Evolutionary conservation across 2,113 vertebrate genomes (phyloP), one percentile per base, ranked within the genome.

Genomic region (Ophiodon elongatus): DNA sequence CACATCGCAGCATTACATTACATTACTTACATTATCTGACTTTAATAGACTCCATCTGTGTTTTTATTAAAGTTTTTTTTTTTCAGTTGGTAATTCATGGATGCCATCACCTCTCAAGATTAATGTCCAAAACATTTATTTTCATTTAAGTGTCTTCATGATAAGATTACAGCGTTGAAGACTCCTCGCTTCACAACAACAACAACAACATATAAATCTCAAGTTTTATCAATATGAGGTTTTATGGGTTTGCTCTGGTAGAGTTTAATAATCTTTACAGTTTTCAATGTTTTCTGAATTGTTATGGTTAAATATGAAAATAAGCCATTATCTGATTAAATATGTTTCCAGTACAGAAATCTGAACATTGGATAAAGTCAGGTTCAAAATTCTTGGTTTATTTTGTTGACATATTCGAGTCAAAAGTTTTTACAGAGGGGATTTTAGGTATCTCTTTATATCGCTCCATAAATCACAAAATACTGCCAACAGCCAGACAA

Each of bases 81-180:
- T 45, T 31, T 47, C 17, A 6, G 9, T n/a, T 19, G 23, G 7
- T 11, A 1, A 60, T 19, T 68, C 14, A 23, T 33, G 4, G 9
- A 56, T 13, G 21, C 33, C 37, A 21, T 6, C 70, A 21, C 23
- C 37, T 31, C 25, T 60, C 21, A 35, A 13, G 23, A 65, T 17
- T 6, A 25, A 71, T 27, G 47, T 59, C 21, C 19, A 27, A 19
- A 10, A 15, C 71, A 27, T 35, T 31, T 21, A 14, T 64, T 31
- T 47, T 80, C 14, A 69, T 65, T 64, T 59, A 25, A 68, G 29
- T 77, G 56, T 45, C 56, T 57, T 39, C 73, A 15, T 71, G 64
- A 81, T 78, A 59, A 39, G 59, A 81, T 81, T 62, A 57, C 25
- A 1, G 65, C 71, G 27, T 25, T 31, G 47, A 60, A 66, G 25